phyloP scores from a whole-genome alignment of 1,140 invertebrate genomes.

The Matsumurasca onukii region DNA sequence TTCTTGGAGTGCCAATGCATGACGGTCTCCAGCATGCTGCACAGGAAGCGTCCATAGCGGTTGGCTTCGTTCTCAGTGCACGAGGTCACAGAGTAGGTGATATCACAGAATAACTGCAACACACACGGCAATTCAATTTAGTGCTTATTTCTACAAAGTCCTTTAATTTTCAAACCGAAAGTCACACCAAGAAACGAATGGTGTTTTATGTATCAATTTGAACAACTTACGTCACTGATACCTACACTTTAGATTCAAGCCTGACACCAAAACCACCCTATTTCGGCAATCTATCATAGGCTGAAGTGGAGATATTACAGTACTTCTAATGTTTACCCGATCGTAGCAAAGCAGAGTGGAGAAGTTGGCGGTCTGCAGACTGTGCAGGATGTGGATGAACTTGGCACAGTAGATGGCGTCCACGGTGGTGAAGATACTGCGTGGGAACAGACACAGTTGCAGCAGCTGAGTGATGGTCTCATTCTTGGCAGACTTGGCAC shows the following conservation, averaged over 20 bases:
- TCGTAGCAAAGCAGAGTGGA: slow-evolving; percentile 97
- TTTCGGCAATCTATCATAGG: no score
- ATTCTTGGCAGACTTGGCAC: slow-evolving; percentile 87
- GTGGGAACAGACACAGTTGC: slow-evolving; percentile 94
- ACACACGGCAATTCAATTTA: no score
- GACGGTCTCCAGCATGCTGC: slow-evolving; percentile 88
- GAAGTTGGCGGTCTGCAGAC: slow-evolving; percentile 94
- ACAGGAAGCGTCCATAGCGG: slow-evolving; percentile 93
- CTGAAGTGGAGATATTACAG: no score
- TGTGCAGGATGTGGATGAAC: slow-evolving; percentile 95
- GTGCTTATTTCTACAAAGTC: no score
- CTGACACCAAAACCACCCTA: no score
- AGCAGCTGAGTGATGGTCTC: slow-evolving; percentile 96
- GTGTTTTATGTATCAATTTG: no score
- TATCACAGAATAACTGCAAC: slow-evolving; percentile 94
- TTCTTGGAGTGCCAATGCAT: slow-evolving; percentile 95
- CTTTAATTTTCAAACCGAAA: no score
- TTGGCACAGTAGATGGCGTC: slow-evolving; percentile 97
- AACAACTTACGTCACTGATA: no score
- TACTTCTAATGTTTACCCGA: slow-evolving; percentile 74
- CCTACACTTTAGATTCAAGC: no score
- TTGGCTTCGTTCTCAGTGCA: slow-evolving; percentile 98
- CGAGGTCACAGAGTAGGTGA: slow-evolving; percentile 94
- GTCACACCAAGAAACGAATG: no score
- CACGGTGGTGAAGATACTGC: slow-evolving; percentile 91